phyloP scores from a whole-genome alignment of 2,113 vertebrate genomes.

The Strigops habroptila region DNA sequence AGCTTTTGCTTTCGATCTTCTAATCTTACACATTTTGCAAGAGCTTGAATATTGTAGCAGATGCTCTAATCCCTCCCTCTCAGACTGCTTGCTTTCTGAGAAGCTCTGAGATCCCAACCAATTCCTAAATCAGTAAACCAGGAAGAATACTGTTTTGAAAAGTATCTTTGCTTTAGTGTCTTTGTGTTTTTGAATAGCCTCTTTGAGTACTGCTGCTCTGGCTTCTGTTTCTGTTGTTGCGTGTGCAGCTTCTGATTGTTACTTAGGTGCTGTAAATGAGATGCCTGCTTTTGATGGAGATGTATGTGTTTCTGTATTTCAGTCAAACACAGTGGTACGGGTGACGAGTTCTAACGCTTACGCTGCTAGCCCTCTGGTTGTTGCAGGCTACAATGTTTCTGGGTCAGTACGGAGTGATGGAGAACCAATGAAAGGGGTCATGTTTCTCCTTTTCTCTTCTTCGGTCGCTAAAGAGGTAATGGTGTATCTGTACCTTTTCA shows the following conservation, averaged over 20 bases:
- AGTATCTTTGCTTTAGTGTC: background rate
- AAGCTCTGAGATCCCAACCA: background rate
- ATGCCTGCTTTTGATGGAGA: background rate
- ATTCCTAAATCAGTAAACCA: background rate
- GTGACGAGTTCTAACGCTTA: slow-evolving; percentile 88
- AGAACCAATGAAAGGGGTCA: slow-evolving; percentile 97
- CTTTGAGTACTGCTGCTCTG: background rate
- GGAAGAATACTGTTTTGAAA: background rate
- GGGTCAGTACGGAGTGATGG: slow-evolving; percentile 95
- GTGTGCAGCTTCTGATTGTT: background rate
- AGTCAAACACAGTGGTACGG: slow-evolving; percentile 84
- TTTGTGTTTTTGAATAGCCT: background rate
- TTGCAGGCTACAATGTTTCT: slow-evolving; percentile 92
- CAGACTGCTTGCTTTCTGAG: background rate
- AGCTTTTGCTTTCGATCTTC: background rate
- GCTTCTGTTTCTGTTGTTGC: background rate
- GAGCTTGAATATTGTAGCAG: background rate
- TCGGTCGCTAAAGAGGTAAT: slow-evolving; percentile 83
- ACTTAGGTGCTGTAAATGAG: background rate
- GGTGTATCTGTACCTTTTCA: background rate
- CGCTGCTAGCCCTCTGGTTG: slow-evolving; percentile 81
- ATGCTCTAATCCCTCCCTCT: background rate
- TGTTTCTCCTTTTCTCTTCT: slow-evolving; percentile 93
- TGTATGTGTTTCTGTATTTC: background rate
- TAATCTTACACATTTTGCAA: background rate